Evolutionary conservation across 2,888 invertebrate species (phyloP).

Genomic region (Cataglyphis cursor): DNA sequence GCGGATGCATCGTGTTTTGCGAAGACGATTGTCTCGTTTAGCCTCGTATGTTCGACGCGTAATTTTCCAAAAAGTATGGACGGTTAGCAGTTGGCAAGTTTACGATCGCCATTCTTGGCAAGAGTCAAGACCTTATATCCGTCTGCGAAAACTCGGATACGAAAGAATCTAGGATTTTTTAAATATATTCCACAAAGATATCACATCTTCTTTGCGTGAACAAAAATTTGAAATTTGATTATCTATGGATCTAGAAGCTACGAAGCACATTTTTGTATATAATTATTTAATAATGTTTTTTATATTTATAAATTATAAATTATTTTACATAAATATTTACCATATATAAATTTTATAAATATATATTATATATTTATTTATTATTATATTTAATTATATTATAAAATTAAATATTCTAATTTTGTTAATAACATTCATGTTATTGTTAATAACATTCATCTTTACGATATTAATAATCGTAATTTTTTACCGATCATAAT

Average conservation of each 20-base stretch:
- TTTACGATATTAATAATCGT: background rate
- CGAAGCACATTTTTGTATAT: background rate
- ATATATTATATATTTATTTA: background rate
- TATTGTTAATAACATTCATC: background rate
- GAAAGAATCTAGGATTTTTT: background rate
- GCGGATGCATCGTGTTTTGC: constrained; percentile 37
- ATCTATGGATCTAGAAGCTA: background rate
- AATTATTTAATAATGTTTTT: background rate
- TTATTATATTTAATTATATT: background rate
- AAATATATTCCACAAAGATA: background rate
- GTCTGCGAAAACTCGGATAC: background rate
- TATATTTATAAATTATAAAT: background rate
- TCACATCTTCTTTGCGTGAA: background rate
- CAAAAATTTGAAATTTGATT: background rate
- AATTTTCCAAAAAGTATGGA: constrained; percentile 71
- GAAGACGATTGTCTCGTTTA: constrained; percentile 79
- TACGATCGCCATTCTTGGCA: constrained; percentile 61
- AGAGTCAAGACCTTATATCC: background rate
- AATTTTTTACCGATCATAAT: constrained; percentile 13
- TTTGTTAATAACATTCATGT: background rate
- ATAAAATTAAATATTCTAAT: background rate
- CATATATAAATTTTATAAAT: background rate
- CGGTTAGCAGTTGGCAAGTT: constrained; percentile 67
- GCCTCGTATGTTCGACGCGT: constrained; percentile 62
- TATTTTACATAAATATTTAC: background rate